Conservation (phyloP, 2,113 vertebrate genomes). For the Hirundichthys speculiger region DNA sequence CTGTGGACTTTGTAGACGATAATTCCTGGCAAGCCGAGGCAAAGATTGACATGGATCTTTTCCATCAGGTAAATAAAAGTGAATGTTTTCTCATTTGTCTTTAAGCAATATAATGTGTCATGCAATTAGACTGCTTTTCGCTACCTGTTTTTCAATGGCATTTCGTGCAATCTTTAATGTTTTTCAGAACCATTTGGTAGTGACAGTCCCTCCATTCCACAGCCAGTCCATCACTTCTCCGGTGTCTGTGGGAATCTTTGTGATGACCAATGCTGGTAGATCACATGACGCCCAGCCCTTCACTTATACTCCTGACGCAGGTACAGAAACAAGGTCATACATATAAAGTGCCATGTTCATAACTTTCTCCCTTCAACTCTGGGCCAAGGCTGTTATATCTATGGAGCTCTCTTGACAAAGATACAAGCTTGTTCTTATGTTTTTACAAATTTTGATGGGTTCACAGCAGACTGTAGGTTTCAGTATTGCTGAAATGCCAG, state of each 20-base stretch:
- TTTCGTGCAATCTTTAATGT: conserved; percentile 9
- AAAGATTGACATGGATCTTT: conserved; percentile 98
- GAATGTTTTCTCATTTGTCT: neutral
- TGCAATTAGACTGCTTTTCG: neutral
- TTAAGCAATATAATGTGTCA: no score
- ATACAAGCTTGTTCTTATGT: no score
- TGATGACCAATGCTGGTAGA: conserved; percentile 95
- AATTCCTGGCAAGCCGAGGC: conserved; percentile 97
- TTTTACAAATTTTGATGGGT: no score
- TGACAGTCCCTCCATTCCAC: conserved; percentile 95
- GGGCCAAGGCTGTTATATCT: no score
- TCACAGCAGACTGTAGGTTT: no score
- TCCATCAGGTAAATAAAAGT: conserved; percentile 91
- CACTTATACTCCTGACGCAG: conserved; percentile 94
- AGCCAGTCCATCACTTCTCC: conserved; percentile 90
- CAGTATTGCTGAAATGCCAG: no score
- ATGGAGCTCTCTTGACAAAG: no score
- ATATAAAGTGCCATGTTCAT: neutral
- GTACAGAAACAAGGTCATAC: conserved; percentile 72
- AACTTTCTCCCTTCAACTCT: no score
- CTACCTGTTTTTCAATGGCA: neutral
- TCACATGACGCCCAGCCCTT: conserved; percentile 96
- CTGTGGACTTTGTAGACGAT: conserved; percentile 86
- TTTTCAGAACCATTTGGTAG: conserved; percentile 95
- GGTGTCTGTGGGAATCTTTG: conserved; percentile 92